These are phyloP conservation scores for Neomonachus schauinslandi DNA, from an alignment of 2,113 vertebrate genomes.

Conservation along the genomic window DNA sequence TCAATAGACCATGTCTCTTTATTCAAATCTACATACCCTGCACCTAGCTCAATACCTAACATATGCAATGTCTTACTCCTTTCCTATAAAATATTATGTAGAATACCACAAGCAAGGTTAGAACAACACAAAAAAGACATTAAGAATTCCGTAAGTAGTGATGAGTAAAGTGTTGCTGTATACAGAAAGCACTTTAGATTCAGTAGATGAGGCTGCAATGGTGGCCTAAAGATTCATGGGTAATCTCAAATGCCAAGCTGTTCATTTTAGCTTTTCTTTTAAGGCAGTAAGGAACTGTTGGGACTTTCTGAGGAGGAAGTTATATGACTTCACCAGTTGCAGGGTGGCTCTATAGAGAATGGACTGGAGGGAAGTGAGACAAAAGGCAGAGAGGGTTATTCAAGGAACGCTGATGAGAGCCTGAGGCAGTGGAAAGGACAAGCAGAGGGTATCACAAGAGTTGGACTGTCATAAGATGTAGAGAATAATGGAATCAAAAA, in stretches of 20 bases:
- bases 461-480: not conserved
- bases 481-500: not conserved
- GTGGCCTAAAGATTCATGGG: not conserved
- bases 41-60: not conserved
- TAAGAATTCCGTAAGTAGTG: not conserved
- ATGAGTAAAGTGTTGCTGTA: not conserved
- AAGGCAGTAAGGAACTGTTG: slow-evolving; percentile 14
- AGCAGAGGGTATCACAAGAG: not conserved
- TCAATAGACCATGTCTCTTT: not conserved
- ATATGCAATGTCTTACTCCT: not conserved
- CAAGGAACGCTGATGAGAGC: not conserved
- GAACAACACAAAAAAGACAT: not conserved
- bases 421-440: not conserved
- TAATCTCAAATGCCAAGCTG: not conserved
- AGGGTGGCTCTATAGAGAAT: not conserved
- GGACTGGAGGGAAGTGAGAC: slow-evolving; percentile 57
- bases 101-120: not conserved
- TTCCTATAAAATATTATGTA: not conserved
- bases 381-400: not conserved
- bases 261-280: not conserved
- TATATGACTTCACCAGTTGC: not conserved
- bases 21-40: not conserved
- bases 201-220: not conserved
- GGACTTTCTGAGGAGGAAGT: slow-evolving; percentile 75
- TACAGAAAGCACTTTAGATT: not conserved